Evolutionary conservation across 2,888 invertebrate genomes (phyloP).

Genomic region (Halictus quadricinctus): DNA sequence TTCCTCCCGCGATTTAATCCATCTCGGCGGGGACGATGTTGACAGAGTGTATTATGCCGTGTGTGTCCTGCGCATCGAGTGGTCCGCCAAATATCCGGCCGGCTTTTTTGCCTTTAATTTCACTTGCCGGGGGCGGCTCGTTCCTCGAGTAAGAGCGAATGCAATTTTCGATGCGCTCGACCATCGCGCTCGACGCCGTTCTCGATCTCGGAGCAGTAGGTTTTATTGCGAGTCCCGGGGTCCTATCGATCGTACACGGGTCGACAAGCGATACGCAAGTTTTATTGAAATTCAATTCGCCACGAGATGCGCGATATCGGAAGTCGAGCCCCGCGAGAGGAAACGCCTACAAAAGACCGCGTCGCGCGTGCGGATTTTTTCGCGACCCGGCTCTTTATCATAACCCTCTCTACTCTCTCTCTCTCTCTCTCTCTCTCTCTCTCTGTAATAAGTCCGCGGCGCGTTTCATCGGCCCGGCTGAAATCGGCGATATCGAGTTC

Average conservation of each 20-base stretch:
- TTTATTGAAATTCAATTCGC: conserved; percentile 45
- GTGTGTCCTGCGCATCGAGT: neutral
- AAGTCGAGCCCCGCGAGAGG: neutral
- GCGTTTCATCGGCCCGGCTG: neutral
- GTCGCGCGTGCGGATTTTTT: neutral
- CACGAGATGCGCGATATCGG: neutral
- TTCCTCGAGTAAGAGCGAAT: conserved; percentile 20
- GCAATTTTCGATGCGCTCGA: conserved; percentile 31
- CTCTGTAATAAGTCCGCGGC: conserved; percentile 4
- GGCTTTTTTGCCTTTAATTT: neutral
- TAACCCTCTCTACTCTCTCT: neutral
- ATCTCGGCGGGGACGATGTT: neutral
- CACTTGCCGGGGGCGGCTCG: too few species aligned
- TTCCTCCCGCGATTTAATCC: neutral
- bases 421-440: neutral
- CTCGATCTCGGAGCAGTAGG: conserved; percentile 1
- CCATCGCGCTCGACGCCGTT: neutral
- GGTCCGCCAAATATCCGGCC: neutral
- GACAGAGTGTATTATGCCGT: neutral
- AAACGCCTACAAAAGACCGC: conserved; percentile 23
- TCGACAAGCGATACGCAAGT: conserved; percentile 38
- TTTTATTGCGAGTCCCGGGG: conserved; percentile 32
- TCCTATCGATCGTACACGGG: conserved; percentile 21
- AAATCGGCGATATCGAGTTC: neutral
- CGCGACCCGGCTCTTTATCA: conserved; percentile 15